These are phyloP conservation scores for Hemiprocne comata DNA, from an alignment of 2,113 vertebrate species.

Conservation along the genomic window DNA sequence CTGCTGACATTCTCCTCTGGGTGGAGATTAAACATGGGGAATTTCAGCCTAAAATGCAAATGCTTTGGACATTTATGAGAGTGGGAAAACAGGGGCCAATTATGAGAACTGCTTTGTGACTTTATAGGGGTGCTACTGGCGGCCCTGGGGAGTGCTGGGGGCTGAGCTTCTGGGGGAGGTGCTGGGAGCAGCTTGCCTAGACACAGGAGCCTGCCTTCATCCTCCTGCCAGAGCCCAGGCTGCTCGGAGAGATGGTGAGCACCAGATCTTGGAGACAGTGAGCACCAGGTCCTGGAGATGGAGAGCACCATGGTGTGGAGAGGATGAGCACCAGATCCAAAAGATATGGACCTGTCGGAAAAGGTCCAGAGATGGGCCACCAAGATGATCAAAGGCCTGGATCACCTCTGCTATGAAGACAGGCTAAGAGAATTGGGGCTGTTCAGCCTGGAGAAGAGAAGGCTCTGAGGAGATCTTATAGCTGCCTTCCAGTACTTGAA, in stretches of 20 bases:
- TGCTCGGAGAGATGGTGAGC: neutral
- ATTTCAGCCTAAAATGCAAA: conserved; percentile 2
- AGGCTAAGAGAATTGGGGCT: too few relatives aligned
- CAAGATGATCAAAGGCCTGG: too few relatives aligned
- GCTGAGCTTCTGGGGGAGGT: neutral
- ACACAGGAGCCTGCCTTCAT: neutral
- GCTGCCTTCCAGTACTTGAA: too few relatives aligned
- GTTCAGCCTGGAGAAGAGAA: too few relatives aligned
- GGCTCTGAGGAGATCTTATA: too few relatives aligned
- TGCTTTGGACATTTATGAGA: conserved; percentile 12
- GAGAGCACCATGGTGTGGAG: too few relatives aligned
- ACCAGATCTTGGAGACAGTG: too few relatives aligned
- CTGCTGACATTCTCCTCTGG: neutral
- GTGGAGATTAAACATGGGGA: neutral
- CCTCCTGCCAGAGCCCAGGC: neutral
- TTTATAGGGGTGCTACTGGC: neutral
- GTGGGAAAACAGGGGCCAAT: neutral
- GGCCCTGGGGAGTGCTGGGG: neutral
- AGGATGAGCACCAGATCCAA: too few relatives aligned
- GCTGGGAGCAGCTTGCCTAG: neutral
- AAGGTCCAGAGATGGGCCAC: too few relatives aligned
- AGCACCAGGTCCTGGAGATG: too few relatives aligned
- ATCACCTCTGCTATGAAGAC: too few relatives aligned
- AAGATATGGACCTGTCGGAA: too few relatives aligned
- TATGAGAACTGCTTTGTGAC: neutral